Percentiles rank a stretch among this genome's conserved stretches.
Evolutionary conservation across 1,140 invertebrate genomes (phyloP).

Genomic region (Holotrichia oblita): DNA sequence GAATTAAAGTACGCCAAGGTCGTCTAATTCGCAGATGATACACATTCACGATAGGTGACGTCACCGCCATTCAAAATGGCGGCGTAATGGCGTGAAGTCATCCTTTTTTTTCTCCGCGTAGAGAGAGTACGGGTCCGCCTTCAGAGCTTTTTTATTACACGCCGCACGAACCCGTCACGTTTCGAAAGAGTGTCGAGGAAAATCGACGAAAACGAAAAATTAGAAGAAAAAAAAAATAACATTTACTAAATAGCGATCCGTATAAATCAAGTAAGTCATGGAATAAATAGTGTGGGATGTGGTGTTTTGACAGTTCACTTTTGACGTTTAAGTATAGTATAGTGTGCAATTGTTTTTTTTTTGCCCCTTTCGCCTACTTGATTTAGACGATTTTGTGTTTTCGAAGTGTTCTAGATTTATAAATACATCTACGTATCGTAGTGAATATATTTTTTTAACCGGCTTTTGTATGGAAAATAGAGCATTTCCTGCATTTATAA

Average conservation of each 20-base stretch:
- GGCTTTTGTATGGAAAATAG: neutral
- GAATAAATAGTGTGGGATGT: too few species aligned
- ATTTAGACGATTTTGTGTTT: neutral
- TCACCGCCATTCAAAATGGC: constrained; percentile 4
- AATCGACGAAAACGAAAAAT: neutral
- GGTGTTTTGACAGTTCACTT: neutral
- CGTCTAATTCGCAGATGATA: neutral
- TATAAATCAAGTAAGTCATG: neutral
- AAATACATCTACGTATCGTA: neutral
- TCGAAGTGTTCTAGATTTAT: neutral
- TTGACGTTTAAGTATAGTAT: neutral
- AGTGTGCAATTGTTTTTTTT: neutral
- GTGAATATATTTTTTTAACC: neutral
- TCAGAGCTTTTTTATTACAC: constrained; percentile 3
- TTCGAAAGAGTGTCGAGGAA: neutral
- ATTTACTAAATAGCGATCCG: too few species aligned
- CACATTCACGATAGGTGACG: neutral
- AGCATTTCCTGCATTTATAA: neutral
- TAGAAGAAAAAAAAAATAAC: too few species aligned
- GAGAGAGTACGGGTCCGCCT: neutral
- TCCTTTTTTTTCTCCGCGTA: neutral
- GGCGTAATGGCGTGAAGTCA: neutral
- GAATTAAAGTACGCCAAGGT: constrained; percentile 20
- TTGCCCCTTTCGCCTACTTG: neutral
- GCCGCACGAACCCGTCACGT: neutral